A percentile compares a stretch with the other conserved stretches of the same genome.
phyloP scores from a whole-genome alignment of 2,888 invertebrate genomes.

The Sesia apiformis region DNA sequence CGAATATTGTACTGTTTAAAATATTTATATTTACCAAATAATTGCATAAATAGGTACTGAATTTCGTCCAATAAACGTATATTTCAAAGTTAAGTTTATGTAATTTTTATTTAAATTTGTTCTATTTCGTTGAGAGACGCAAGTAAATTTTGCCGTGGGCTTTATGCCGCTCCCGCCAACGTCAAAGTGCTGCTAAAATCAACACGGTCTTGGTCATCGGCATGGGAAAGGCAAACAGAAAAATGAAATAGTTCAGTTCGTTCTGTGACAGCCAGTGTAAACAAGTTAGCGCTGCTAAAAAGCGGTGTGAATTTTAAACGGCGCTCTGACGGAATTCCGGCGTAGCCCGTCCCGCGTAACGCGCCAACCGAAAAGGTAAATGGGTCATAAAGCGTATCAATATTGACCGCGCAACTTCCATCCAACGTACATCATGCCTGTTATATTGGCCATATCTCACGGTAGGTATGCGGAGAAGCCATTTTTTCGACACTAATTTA shows the following conservation, averaged over 20 bases:
- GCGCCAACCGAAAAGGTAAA: conserved; percentile 43
- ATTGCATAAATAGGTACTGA: too few relatives aligned
- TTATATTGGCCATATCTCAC: conserved; percentile 55
- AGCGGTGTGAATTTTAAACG: conserved; percentile 49
- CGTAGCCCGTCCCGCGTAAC: conserved; percentile 25
- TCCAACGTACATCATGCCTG: conserved; percentile 32
- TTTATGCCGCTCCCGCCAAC: background rate
- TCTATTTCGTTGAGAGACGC: background rate
- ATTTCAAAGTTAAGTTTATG: too few relatives aligned
- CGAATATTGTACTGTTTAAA: too few relatives aligned
- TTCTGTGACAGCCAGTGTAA: conserved; percentile 22
- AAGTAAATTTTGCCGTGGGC: background rate
- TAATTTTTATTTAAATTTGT: background rate
- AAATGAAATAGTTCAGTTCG: conserved; percentile 12
- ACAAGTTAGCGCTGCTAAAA: conserved; percentile 36
- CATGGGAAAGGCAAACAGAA: background rate
- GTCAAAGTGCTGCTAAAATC: background rate
- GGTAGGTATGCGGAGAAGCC: conserved; percentile 41
- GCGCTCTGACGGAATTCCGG: conserved; percentile 42
- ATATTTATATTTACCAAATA: too few relatives aligned
- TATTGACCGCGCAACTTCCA: conserved; percentile 4
- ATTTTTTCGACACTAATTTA: conserved; percentile 47
- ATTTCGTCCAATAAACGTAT: too few relatives aligned
- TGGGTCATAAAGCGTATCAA: conserved; percentile 60
- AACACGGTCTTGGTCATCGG: background rate